Evolutionary conservation across 2,113 vertebrate species (phyloP).

Genomic region (Ceyx melanurus): DNA sequence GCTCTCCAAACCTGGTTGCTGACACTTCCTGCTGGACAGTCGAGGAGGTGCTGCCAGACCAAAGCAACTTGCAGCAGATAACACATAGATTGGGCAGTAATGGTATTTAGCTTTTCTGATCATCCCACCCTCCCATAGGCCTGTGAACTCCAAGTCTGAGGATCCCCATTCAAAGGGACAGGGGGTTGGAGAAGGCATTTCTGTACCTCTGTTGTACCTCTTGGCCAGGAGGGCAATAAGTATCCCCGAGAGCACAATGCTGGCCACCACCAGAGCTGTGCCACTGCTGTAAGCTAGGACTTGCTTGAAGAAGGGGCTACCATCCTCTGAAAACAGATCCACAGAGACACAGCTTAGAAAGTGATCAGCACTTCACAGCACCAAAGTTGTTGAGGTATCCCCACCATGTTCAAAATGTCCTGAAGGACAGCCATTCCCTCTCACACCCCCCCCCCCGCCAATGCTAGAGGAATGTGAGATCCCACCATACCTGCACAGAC

Average conservation of each 20-base stretch:
- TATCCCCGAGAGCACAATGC: neutral
- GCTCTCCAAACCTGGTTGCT: neutral
- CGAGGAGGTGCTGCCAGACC: neutral
- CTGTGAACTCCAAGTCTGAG: neutral
- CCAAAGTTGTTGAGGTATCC: neutral
- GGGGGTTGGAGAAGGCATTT: neutral
- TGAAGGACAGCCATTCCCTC: neutral
- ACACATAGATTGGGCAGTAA: too few species aligned
- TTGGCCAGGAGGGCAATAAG: constrained; percentile 46
- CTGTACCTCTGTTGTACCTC: constrained; percentile 45
- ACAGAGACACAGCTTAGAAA: neutral
- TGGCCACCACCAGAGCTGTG: neutral
- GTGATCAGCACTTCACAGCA: neutral
- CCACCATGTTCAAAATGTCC: neutral
- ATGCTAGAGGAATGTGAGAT: neutral
- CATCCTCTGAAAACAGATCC: constrained; percentile 30
- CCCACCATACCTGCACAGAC: constrained; percentile 74
- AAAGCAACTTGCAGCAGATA: neutral
- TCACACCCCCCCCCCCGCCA: accelerated
- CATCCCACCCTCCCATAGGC: neutral
- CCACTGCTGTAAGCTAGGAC: constrained; percentile 39
- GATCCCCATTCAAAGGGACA: accelerated
- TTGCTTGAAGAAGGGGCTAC: constrained; percentile 23
- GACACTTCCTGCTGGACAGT: neutral
- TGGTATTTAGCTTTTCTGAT: neutral